These are phyloP conservation scores for Raja brachyura DNA, from an alignment of 2,113 vertebrate species.

Conservation along the genomic window DNA sequence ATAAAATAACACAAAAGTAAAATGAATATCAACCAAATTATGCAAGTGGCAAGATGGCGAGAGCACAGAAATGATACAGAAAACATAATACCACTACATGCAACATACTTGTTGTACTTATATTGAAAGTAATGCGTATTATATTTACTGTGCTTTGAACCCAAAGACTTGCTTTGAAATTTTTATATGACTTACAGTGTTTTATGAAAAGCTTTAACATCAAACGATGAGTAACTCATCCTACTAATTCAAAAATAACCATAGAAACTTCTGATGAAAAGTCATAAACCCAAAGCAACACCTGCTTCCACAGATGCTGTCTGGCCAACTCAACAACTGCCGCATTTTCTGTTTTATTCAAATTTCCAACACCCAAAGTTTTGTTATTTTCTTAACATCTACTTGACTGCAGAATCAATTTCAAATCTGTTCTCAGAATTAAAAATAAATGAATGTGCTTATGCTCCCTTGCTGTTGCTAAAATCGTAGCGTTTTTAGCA, in stretches of 20 bases:
- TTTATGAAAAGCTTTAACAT: not conserved
- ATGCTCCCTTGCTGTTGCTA: not conserved
- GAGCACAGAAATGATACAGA: not conserved
- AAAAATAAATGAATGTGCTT: constrained; percentile 7
- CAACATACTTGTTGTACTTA: not conserved
- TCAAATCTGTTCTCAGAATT: not conserved
- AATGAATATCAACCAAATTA: not conserved
- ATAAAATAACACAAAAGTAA: not conserved
- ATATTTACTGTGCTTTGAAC: not conserved
- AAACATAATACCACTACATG: not conserved
- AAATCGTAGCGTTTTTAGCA: not conserved
- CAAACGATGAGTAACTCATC: not conserved
- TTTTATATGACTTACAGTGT: not conserved
- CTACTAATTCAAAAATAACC: not conserved
- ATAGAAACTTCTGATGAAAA: too few relatives aligned
- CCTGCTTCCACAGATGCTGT: too few relatives aligned
- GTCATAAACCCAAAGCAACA: too few relatives aligned
- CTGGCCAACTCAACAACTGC: too few relatives aligned
- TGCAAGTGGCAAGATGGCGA: not conserved
- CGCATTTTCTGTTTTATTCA: too few relatives aligned
- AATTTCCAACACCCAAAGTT: too few relatives aligned
- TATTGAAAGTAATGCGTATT: too few relatives aligned
- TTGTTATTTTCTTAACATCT: not conserved
- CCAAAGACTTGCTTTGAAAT: not conserved
- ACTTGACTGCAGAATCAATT: not conserved